phyloP scores from a whole-genome alignment of 2,888 invertebrate genomes.

The Tinea pellionella region DNA sequence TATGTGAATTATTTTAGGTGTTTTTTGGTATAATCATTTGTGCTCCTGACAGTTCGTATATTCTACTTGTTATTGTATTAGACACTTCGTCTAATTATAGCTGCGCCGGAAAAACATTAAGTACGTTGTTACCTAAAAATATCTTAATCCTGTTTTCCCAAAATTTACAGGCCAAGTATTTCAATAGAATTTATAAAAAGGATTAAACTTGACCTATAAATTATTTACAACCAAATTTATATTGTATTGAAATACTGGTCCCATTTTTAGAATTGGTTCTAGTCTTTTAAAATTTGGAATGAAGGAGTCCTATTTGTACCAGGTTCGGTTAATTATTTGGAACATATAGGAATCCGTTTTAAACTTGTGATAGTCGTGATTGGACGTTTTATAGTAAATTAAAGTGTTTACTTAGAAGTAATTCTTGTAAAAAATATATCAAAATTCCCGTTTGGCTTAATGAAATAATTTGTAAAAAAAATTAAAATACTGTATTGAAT shows the following conservation, averaged over 20 bases:
- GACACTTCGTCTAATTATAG: not conserved
- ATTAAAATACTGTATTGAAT: not conserved
- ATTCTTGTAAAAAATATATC: slow-evolving; percentile 16
- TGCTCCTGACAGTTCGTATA: not conserved
- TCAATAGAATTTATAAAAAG: not conserved
- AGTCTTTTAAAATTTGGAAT: not conserved
- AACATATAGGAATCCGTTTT: not conserved
- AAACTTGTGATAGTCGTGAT: slow-evolving; percentile 13
- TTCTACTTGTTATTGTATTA: slow-evolving; percentile 1
- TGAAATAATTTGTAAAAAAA: slow-evolving; percentile 14
- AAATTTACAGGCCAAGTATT: not conserved
- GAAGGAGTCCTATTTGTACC: not conserved
- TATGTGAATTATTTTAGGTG: not conserved
- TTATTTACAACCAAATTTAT: too few relatives aligned
- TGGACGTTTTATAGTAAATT: not conserved
- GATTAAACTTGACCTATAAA: too few relatives aligned
- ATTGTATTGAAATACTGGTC: not conserved
- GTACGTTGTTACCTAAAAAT: not conserved
- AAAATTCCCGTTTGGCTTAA: slow-evolving; percentile 14
- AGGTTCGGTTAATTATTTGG: not conserved
- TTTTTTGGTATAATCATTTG: not conserved
- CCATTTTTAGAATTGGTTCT: not conserved
- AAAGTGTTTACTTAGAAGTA: slow-evolving; percentile 28
- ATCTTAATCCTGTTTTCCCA: not conserved
- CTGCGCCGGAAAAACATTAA: not conserved